A percentile compares a stretch with the other conserved stretches of the same genome.
Evolutionary conservation across 2,113 vertebrate genomes (phyloP).

Genomic region (Cynoglossus semilaevis): DNA sequence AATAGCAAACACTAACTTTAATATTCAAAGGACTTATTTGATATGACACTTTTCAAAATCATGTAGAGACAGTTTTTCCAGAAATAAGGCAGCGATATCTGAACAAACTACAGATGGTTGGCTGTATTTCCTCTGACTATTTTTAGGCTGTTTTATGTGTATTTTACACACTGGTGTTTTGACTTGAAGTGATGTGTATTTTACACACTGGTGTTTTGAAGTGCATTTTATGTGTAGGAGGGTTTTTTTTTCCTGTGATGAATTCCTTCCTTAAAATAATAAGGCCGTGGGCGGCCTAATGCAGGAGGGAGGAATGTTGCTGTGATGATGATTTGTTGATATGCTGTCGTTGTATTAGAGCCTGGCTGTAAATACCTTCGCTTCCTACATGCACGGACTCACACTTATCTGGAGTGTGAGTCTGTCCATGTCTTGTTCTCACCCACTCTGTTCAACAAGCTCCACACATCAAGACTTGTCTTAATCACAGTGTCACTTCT

Average conservation of each 20-base stretch:
- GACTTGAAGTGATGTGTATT: too few species aligned
- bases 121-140: too few species aligned
- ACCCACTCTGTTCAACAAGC: conserved; percentile 28
- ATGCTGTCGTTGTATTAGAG: conserved; percentile 6
- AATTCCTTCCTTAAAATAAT: neutral
- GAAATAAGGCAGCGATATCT: too few species aligned
- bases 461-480: conserved; percentile 27
- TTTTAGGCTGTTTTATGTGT: too few species aligned
- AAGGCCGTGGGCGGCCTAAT: neutral
- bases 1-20: too few species aligned
- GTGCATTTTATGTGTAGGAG: neutral
- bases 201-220: too few species aligned
- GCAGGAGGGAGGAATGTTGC: conserved; percentile 7
- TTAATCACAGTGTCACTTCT: conserved; percentile 45
- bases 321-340: conserved; percentile 1
- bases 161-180: too few species aligned
- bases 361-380: conserved; percentile 12
- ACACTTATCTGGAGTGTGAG: conserved; percentile 12
- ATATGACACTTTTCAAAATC: too few species aligned
- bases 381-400: conserved; percentile 9
- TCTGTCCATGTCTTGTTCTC: conserved; percentile 14
- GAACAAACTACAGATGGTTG: too few species aligned
- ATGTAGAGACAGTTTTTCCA: too few species aligned
- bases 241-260: too few species aligned
- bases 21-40: too few species aligned